Conservation (phyloP, 2,797 vertebrate genomes). For the Manis crassicaudata region DNA sequence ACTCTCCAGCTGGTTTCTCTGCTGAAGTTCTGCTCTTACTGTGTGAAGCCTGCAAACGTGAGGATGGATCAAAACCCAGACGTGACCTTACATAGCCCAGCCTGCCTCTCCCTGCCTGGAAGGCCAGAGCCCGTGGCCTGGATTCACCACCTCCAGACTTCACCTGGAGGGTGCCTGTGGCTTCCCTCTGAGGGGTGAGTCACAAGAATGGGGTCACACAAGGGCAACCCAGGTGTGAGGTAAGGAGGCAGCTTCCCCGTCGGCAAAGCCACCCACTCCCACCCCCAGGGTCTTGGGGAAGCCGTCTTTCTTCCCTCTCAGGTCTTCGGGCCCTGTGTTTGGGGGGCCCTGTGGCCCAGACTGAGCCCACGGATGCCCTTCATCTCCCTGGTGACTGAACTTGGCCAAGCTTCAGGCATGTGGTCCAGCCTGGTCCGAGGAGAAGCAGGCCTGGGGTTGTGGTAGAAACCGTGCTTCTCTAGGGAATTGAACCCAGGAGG, state of each 20-base stretch:
- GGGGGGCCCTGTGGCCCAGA: not conserved
- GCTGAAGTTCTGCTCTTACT: not conserved
- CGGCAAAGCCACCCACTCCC: not conserved
- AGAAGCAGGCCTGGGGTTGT: not conserved
- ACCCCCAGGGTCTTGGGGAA: not conserved
- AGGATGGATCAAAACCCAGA: not conserved
- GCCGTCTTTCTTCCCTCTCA: too few relatives aligned
- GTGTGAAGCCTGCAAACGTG: not conserved
- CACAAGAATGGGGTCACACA: too few relatives aligned
- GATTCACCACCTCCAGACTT: not conserved
- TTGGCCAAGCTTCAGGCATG: too few relatives aligned
- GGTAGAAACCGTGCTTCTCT: not conserved
- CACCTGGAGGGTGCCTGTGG: not conserved
- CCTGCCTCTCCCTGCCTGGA: rapidly evolving
- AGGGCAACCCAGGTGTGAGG: not conserved
- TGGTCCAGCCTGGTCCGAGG: rapidly evolving
- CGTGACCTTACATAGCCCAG: too few relatives aligned
- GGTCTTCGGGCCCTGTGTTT: not conserved
- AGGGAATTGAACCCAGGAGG: not conserved
- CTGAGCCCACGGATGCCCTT: rapidly evolving
- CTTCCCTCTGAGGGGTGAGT: not conserved
- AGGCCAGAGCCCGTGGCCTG: not conserved
- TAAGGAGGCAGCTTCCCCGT: too few relatives aligned
- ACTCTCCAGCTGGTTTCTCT: too few relatives aligned
- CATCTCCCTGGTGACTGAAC: rapidly evolving